Conservation (phyloP, 2,113 vertebrate genomes). For the Vulpes vulpes region DNA sequence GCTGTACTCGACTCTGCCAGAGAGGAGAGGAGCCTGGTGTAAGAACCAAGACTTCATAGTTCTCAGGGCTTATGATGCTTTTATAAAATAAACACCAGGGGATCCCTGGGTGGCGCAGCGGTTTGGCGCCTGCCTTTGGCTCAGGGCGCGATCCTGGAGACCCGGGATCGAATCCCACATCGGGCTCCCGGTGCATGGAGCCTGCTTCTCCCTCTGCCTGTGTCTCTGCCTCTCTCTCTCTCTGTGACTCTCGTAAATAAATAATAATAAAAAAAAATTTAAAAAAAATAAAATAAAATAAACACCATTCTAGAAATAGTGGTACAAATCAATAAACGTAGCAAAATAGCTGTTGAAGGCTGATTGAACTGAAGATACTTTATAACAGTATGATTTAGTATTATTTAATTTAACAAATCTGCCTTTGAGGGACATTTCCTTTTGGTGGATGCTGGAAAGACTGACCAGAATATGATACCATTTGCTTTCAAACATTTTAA, state of each 20-base stretch:
- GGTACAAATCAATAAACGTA: background rate
- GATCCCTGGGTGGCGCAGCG: too few relatives aligned
- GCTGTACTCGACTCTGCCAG: background rate
- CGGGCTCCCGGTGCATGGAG: too few relatives aligned
- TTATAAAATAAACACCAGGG: background rate
- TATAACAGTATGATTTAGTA: background rate
- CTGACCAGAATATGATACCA: background rate
- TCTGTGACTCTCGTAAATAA: too few relatives aligned
- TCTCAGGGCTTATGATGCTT: background rate
- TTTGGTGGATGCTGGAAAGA: background rate
- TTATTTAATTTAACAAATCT: conserved; percentile 29
- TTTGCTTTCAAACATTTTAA: background rate
- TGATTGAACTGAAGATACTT: background rate
- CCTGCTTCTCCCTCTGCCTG: too few relatives aligned
- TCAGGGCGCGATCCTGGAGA: too few relatives aligned
- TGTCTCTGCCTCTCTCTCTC: too few relatives aligned
- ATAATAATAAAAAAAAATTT: too few relatives aligned
- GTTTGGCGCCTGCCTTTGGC: too few relatives aligned
- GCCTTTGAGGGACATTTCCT: background rate
- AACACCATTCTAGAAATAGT: conserved; percentile 1
- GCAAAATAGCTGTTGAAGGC: background rate
- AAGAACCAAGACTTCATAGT: background rate
- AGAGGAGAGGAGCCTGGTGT: background rate
- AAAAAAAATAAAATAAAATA: too few relatives aligned
- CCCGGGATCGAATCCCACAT: too few relatives aligned